These are phyloP conservation scores for Podarcis lilfordi DNA, from an alignment of 2,797 vertebrate species.

Conservation along the genomic window DNA sequence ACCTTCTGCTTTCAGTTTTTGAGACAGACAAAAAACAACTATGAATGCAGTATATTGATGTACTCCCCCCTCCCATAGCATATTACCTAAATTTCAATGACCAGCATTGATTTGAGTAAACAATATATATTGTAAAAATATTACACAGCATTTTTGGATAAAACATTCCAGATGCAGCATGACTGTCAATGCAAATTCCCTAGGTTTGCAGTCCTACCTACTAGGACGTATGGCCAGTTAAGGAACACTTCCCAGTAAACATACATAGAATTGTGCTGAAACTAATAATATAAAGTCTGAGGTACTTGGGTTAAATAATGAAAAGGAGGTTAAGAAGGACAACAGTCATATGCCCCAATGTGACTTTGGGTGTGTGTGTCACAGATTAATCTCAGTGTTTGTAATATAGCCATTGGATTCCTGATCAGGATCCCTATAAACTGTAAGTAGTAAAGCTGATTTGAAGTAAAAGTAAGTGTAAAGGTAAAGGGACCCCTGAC, in stretches of 20 bases:
- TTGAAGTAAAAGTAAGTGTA: too few relatives aligned
- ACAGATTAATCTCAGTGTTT: too few relatives aligned
- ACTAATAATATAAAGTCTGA: background rate
- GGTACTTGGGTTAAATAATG: background rate
- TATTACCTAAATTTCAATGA: background rate
- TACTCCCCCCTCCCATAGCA: too few relatives aligned
- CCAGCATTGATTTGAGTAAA: background rate
- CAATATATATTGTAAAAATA: background rate
- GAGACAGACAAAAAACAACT: background rate
- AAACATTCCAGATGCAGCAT: background rate
- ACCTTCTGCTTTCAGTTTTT: background rate
- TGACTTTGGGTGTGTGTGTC: too few relatives aligned
- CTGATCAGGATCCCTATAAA: too few relatives aligned
- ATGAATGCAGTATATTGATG: background rate
- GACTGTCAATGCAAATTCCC: background rate
- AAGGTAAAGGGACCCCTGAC: too few relatives aligned
- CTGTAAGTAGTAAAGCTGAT: too few relatives aligned
- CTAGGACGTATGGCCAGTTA: background rate
- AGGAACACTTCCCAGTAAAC: background rate
- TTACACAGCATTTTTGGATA: background rate
- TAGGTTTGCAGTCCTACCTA: background rate
- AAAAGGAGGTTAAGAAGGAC: too few relatives aligned
- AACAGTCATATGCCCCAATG: background rate
- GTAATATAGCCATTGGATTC: too few relatives aligned
- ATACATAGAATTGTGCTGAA: background rate